Evolutionary conservation across 2,113 vertebrate species (phyloP), one percentile per base, ranked within the genome.

Genomic region (Dipodomys merriami): DNA sequence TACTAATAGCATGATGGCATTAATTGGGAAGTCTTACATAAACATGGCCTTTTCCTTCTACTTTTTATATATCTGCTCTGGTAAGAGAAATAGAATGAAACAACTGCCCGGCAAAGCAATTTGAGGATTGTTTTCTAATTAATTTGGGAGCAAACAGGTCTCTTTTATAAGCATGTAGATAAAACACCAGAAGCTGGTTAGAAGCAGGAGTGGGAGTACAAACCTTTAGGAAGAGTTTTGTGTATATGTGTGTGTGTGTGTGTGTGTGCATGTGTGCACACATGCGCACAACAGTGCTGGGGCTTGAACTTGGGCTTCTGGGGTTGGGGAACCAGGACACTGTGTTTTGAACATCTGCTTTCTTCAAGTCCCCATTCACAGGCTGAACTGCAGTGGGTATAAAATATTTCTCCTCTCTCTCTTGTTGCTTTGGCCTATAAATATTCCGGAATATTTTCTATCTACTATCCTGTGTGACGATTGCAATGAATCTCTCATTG

Each of bases 81-180:
- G 4, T 23, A 44, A 44, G 71, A 65, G 86, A 73, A 79, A 64
- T 44, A 71, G 29, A 33, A 57, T 46, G 65, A 73, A 93, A 69
- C 10, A 27, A 22, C 23, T 84, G 19, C 46, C 1, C 0, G 69
- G 72, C 30, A 46, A 15, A 76, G 68, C 29, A 9, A 81, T 67
- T 74, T 69, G 39, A 29, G 71, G 67, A 78, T 35, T 83, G 20
- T 39, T 73, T 35, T 86, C 23, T 84, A 85, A 81, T 11, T 57
- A 68, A 73, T 73, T 88, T 57, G 82, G 78, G 79, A 91, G 80
- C 65, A 86, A 80, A 67, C 25, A n/a, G n/a, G 35, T 53, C 44
- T 69, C 46, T 88, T 30, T 65, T 46, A 39, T 90, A 39, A 35
- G 27, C 19, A 30, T 46, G 62, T 46, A n/a, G 44, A 33, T 64